These are phyloP conservation scores for Fistularia commersonii DNA, from an alignment of 2,797 vertebrate species.

Conservation along the genomic window DNA sequence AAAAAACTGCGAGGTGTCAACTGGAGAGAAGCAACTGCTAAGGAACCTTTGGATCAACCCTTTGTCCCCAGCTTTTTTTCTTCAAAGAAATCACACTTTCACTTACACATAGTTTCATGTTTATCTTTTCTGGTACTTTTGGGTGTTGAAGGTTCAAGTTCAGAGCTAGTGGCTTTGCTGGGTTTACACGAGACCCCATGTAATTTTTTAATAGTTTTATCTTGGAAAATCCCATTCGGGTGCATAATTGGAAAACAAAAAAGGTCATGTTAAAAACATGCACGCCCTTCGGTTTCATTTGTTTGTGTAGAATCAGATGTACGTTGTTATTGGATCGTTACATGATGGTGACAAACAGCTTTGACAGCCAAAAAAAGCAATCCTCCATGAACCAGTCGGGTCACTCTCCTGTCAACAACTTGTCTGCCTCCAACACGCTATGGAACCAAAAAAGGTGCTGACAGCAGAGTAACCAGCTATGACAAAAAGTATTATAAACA, in stretches of 20 bases:
- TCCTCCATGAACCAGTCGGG: conserved; percentile 56
- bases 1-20: background rate
- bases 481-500: too few relatives aligned
- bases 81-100: conserved; percentile 6
- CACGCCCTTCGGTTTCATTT: too few relatives aligned
- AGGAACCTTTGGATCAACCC: conserved; percentile 2
- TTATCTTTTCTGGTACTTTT: background rate
- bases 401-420: conserved; percentile 40
- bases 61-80: background rate
- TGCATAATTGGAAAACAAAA: too few relatives aligned
- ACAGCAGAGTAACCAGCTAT: too few relatives aligned
- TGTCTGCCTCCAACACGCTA: background rate
- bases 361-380: background rate
- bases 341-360: too few relatives aligned
- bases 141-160: background rate
- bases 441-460: conserved; percentile 8
- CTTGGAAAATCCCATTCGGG: too few relatives aligned
- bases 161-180: too few relatives aligned
- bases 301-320: too few relatives aligned
- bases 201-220: too few relatives aligned
- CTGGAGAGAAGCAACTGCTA: background rate
- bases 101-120: background rate
- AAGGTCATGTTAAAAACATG: too few relatives aligned
- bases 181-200: too few relatives aligned
- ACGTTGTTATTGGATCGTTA: too few relatives aligned